These are phyloP conservation scores for Eulemur rubriventer DNA, from an alignment of 2,797 vertebrate genomes.

Conservation along the genomic window DNA sequence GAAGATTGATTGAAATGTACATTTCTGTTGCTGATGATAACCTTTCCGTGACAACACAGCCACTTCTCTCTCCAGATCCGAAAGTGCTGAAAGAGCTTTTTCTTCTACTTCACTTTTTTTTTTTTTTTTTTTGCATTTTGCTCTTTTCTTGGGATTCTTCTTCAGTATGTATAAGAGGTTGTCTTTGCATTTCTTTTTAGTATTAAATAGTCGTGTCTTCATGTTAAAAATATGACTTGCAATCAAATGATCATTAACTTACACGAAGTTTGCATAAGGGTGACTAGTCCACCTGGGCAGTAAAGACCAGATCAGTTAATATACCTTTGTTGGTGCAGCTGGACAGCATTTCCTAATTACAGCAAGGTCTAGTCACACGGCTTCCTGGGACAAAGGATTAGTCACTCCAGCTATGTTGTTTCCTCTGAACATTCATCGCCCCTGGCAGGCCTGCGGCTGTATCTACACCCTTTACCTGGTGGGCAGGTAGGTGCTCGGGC, in stretches of 20 bases:
- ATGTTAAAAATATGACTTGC: background rate
- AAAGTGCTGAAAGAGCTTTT: background rate
- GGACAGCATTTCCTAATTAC: background rate
- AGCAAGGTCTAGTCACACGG: background rate
- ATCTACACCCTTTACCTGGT: background rate
- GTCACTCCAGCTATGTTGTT: background rate
- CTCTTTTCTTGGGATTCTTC: background rate
- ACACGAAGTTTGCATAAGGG: background rate
- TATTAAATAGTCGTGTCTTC: background rate
- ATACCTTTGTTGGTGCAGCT: background rate
- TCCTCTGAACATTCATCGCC: background rate
- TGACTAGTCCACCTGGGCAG: background rate
- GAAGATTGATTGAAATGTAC: background rate
- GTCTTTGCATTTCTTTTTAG: background rate
- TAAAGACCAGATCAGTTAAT: background rate
- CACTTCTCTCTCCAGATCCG: background rate
- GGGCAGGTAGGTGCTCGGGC: background rate
- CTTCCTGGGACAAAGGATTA: background rate
- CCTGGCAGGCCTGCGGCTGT: accelerated
- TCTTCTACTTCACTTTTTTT: background rate
- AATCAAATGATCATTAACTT: background rate
- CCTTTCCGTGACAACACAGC: background rate
- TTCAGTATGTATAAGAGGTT: background rate
- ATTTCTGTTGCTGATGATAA: background rate
- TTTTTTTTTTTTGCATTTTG: background rate